A percentile compares a stretch with the other conserved stretches of the same genome.
These are phyloP conservation scores for Catalaphyllia jardinei DNA, from an alignment of 64 coral and sea anemone species.

Conservation along the genomic window DNA sequence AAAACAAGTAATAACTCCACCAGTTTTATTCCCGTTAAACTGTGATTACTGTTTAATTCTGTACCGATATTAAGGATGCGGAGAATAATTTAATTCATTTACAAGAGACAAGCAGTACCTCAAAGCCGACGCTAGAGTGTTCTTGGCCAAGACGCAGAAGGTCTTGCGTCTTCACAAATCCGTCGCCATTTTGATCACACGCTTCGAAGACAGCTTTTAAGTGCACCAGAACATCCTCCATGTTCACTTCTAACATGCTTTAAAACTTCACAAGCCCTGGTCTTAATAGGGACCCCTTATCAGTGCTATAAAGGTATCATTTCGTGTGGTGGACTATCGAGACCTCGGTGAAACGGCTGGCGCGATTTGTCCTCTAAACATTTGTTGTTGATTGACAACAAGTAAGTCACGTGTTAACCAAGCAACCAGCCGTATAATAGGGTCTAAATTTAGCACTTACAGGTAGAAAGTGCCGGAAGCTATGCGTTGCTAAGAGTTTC, in stretches of 20 bases:
- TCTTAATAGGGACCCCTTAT: conserved; percentile 41
- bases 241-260: conserved; percentile 46
- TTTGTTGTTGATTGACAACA: conserved; percentile 77
- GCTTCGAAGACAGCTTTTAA: conserved; percentile 93
- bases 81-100: conserved; percentile 24
- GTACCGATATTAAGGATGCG: background rate
- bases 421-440: background rate
- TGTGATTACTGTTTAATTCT: background rate
- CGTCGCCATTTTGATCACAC: conserved; percentile 98
- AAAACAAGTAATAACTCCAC: background rate
- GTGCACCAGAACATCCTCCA: conserved; percentile 53
- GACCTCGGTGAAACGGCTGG: conserved; percentile 19
- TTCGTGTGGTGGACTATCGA: conserved; percentile 18
- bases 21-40: background rate
- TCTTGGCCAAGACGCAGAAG: conserved; percentile 79
- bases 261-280: background rate
- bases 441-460: background rate
- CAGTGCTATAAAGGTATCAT: conserved; percentile 67
- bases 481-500: too few relatives aligned
- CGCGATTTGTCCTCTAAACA: conserved; percentile 43
- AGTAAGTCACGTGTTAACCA: conserved; percentile 63
- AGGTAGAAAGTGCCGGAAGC: too few relatives aligned
- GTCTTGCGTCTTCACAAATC: conserved; percentile 97
- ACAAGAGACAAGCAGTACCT: conserved; percentile 32
- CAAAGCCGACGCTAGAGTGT: conserved; percentile 69